These are phyloP conservation scores for Scaeva pyrastri DNA, from an alignment of 2,888 invertebrate species.

Conservation along the genomic window DNA sequence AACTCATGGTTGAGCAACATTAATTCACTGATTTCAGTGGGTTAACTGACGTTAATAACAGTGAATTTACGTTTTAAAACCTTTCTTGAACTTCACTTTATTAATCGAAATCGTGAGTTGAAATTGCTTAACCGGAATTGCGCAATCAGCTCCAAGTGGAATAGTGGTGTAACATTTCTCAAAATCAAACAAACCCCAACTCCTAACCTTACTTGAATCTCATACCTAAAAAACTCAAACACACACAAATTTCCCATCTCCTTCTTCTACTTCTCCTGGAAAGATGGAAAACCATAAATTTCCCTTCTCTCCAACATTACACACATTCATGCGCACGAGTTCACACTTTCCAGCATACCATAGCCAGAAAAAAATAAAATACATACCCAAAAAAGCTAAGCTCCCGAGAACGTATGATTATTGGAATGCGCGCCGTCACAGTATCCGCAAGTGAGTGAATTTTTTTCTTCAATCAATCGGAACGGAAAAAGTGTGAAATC, in stretches of 20 bases:
- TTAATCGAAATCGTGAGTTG: too few species aligned
- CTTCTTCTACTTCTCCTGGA: slow-evolving; percentile 21
- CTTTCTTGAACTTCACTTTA: too few species aligned
- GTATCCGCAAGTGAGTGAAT: slow-evolving; percentile 70
- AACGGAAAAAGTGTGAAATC: slow-evolving; percentile 71
- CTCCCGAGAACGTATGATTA: slow-evolving; percentile 60
- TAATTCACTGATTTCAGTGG: too few species aligned
- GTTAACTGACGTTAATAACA: too few species aligned
- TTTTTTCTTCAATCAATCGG: slow-evolving; percentile 53
- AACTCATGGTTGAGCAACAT: too few species aligned
- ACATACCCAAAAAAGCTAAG: slow-evolving; percentile 55
- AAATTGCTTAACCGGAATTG: too few species aligned
- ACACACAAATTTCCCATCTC: background rate
- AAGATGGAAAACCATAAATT: slow-evolving; percentile 34
- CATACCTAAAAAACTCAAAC: background rate
- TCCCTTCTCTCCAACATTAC: slow-evolving; percentile 26
- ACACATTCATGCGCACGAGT: slow-evolving; percentile 51
- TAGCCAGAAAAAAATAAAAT: slow-evolving; percentile 1
- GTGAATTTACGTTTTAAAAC: too few species aligned
- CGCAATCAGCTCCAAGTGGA: too few species aligned
- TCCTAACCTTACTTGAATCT: background rate
- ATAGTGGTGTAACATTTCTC: background rate
- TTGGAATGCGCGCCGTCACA: slow-evolving; percentile 75
- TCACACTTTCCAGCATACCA: slow-evolving; percentile 25
- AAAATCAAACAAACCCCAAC: background rate